Percentiles rank a stretch among this genome's conserved stretches.
Evolutionary conservation across 2,113 vertebrate genomes (phyloP).

Genomic region (Turdus rufiventris): DNA sequence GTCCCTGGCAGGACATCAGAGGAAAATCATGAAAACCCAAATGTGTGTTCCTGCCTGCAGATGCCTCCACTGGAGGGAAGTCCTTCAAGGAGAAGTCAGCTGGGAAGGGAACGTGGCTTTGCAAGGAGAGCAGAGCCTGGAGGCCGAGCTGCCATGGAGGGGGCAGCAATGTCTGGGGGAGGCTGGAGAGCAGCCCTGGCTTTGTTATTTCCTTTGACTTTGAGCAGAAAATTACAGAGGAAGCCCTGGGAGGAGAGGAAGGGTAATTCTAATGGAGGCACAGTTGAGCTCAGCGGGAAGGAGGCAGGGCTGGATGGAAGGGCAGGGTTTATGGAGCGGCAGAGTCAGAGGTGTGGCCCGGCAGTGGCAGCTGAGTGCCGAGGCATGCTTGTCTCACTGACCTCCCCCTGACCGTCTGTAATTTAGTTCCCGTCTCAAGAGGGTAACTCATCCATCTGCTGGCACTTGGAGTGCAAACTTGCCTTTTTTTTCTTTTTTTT

Average conservation of each 20-base stretch:
- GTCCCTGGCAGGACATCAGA: not conserved
- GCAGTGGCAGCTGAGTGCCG: not conserved
- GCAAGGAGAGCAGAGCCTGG: not conserved
- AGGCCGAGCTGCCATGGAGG: rapidly evolving
- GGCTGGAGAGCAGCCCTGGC: not conserved
- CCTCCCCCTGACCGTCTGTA: not conserved
- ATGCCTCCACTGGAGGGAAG: not conserved
- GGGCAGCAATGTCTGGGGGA: not conserved
- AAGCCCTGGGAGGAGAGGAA: not conserved
- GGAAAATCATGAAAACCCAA: not conserved
- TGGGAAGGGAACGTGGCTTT: not conserved
- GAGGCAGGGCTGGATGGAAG: not conserved
- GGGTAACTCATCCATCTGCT: not conserved
- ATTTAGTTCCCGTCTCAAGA: not conserved
- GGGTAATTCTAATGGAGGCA: not conserved
- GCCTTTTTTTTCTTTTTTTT: not conserved
- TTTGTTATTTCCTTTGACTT: slow-evolving; percentile 1
- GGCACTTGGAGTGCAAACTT: not conserved
- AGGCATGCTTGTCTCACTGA: not conserved
- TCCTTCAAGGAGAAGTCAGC: not conserved
- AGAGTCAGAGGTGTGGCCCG: not conserved
- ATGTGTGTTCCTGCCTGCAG: not conserved
- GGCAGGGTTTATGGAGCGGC: not conserved
- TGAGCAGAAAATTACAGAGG: not conserved
- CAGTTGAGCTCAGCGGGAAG: not conserved